A percentile compares a stretch with the other conserved stretches of the same genome.
Conservation (phyloP, 1,140 invertebrate genomes). For the Drosophila ohnishii region DNA sequence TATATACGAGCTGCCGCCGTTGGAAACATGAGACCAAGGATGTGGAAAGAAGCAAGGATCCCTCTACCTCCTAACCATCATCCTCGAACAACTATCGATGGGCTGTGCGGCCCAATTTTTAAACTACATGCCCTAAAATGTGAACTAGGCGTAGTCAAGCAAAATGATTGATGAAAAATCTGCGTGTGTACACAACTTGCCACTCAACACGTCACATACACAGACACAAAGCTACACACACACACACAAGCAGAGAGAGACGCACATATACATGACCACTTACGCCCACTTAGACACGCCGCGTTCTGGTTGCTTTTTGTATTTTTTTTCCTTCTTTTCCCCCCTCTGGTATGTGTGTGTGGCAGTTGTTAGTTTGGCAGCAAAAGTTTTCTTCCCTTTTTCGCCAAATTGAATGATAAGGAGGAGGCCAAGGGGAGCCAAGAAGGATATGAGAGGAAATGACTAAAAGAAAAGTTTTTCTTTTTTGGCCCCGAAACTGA, state of each 20-base stretch:
- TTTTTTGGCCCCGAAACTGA: slow-evolving; percentile 58
- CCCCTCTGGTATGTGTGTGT: neutral
- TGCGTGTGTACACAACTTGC: slow-evolving; percentile 72
- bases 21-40: slow-evolving; percentile 9
- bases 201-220: slow-evolving; percentile 54
- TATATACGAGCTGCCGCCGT: neutral
- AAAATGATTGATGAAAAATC: slow-evolving; percentile 77
- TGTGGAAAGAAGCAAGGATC: neutral
- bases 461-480: slow-evolving; percentile 62
- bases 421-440: slow-evolving; percentile 22
- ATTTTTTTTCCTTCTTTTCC: slow-evolving; percentile 14
- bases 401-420: slow-evolving; percentile 76
- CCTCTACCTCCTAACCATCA: neutral
- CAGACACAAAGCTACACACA: slow-evolving; percentile 18
- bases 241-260: slow-evolving; percentile 13
- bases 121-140: slow-evolving; percentile 61
- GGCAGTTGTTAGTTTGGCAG: slow-evolving; percentile 68
- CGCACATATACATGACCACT: slow-evolving; percentile 49
- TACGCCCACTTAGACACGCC: slow-evolving; percentile 64
- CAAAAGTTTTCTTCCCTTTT: slow-evolving; percentile 64
- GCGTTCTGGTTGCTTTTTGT: slow-evolving; percentile 51
- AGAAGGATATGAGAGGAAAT: slow-evolving; percentile 20
- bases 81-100: slow-evolving; percentile 35
- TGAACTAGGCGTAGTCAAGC: slow-evolving; percentile 54
- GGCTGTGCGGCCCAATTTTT: slow-evolving; percentile 57